phyloP scores from a whole-genome alignment of 2,113 vertebrate genomes.

The Crocuta crocuta region DNA sequence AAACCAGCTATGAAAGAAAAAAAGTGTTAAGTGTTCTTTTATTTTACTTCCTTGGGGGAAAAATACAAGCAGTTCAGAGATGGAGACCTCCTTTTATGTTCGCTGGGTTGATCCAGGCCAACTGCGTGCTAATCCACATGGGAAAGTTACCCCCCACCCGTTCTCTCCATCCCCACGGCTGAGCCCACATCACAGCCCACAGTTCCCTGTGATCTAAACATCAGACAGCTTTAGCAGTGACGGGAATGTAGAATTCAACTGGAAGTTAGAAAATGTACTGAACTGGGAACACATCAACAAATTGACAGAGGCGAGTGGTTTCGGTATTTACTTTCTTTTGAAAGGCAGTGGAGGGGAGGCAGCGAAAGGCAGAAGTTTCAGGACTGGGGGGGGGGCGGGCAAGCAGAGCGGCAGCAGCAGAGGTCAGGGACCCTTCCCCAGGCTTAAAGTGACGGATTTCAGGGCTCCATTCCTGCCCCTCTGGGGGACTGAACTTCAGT shows the following conservation, averaged over 20 bases:
- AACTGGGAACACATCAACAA: background rate
- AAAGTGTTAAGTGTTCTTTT: background rate
- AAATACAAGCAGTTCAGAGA: background rate
- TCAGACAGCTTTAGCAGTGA: background rate
- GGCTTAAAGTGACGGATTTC: rapidly evolving
- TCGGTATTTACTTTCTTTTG: background rate
- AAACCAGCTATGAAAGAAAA: background rate
- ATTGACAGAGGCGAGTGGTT: background rate
- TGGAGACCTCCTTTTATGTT: rapidly evolving
- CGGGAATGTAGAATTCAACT: background rate
- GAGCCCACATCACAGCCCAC: background rate
- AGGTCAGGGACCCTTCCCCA: background rate
- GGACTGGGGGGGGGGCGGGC: background rate
- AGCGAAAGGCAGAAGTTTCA: background rate
- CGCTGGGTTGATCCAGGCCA: background rate
- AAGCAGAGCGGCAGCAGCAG: background rate
- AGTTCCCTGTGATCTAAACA: background rate
- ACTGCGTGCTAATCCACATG: rapidly evolving
- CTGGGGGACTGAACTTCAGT: background rate
- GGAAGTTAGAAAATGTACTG: background rate
- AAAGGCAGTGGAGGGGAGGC: background rate
- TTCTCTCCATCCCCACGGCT: background rate
- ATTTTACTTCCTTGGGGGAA: background rate
- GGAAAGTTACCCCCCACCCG: background rate
- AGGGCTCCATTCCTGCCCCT: background rate